A percentile compares a stretch with the other conserved stretches of the same genome.
phyloP scores from a whole-genome alignment of 2,797 vertebrate species.

The Lepilemur septentrionalis region DNA sequence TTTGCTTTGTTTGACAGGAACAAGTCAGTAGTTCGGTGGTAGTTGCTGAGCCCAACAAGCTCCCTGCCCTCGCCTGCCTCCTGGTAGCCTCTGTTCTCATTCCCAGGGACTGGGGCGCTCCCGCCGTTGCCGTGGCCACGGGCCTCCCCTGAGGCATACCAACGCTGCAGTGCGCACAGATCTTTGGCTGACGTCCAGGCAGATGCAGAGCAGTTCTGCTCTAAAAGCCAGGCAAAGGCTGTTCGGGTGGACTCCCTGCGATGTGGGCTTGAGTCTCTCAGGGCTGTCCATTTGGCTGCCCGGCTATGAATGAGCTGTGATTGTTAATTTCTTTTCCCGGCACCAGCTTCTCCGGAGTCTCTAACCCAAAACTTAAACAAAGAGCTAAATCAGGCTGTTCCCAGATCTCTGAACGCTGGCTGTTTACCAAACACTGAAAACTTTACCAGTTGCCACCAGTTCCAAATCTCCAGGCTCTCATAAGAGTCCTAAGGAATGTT shows the following conservation, averaged over 20 bases:
- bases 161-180: not conserved
- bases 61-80: not conserved
- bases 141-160: conserved; percentile 64
- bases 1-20: not conserved
- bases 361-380: conserved; percentile 37
- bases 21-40: not conserved
- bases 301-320: not conserved
- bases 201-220: conserved; percentile 46
- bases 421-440: conserved; percentile 46
- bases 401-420: conserved; percentile 43
- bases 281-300: conserved; percentile 6
- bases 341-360: conserved; percentile 33
- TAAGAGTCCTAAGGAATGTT: not conserved
- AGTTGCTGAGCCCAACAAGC: not conserved
- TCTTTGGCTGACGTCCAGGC: conserved; percentile 42
- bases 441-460: conserved; percentile 22
- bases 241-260: not conserved
- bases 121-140: conserved; percentile 48
- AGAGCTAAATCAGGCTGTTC: conserved; percentile 55
- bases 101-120: conserved; percentile 40
- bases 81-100: not conserved
- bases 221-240: not conserved
- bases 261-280: not conserved
- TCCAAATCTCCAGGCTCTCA: conserved; percentile 33
- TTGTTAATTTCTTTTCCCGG: conserved; percentile 8